phyloP scores from a whole-genome alignment of 2,113 vertebrate species.

The Tachycineta bicolor region DNA sequence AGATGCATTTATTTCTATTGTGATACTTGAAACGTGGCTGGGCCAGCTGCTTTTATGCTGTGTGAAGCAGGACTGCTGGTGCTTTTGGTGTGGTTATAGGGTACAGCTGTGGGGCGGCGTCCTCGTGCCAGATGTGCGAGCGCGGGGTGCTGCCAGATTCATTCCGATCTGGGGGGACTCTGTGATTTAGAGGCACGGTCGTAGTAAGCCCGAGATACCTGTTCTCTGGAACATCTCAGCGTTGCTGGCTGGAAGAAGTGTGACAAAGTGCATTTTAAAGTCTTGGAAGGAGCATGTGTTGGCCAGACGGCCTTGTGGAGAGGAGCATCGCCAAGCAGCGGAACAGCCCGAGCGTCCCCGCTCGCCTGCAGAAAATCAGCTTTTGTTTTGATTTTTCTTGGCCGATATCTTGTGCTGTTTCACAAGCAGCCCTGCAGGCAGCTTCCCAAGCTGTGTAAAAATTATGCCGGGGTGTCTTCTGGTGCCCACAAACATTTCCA shows the following conservation, averaged over 20 bases:
- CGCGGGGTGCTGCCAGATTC: neutral
- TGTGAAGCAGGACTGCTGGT: neutral
- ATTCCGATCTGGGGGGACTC: neutral
- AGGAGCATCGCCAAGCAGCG: neutral
- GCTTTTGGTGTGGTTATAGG: neutral
- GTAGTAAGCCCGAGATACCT: neutral
- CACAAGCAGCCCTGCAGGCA: neutral
- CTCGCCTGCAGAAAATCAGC: neutral
- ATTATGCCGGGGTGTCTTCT: neutral
- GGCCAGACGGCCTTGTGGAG: neutral
- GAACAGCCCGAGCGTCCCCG: neutral
- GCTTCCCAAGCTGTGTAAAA: neutral
- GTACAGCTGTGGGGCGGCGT: neutral
- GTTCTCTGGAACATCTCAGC: neutral
- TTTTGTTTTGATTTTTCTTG: conserved; percentile 33
- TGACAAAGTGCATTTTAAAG: conserved; percentile 2
- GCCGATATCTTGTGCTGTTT: neutral
- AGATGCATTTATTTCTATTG: neutral
- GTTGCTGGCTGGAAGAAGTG: neutral
- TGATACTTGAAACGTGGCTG: neutral
- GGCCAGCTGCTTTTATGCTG: neutral
- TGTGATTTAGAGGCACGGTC: neutral
- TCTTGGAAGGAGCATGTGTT: conserved; percentile 33
- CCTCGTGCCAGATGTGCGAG: neutral
- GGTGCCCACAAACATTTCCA: neutral